Evolutionary conservation across 2,888 invertebrate species (phyloP), one percentile per base, ranked within the genome.

Genomic region (Neuroscelio doddi): DNA sequence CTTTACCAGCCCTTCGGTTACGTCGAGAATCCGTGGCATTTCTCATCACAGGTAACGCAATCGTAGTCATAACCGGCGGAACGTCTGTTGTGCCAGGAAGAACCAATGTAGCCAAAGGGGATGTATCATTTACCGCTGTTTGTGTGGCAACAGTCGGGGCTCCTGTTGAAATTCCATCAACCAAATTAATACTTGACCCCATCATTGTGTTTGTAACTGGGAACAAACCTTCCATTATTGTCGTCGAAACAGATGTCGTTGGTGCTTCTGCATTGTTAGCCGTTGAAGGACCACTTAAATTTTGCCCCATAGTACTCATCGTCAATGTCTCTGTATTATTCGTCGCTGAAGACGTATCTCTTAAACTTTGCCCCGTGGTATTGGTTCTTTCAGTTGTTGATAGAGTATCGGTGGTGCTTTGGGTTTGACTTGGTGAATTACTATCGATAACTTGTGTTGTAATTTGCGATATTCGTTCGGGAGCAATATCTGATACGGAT

Each of bases 11-110:
- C 15, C 72, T 74, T 15, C 80, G 73, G 47, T 72, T 75, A n/a
- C 71, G 71, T 39, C 69, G 47, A 5, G 65, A 55, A 46, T 70
- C 74, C 41, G 68, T 67, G 32, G 63, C 49, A 41, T 57, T 68
- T 29, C 64, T 56, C 17, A 55, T 62, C 17, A 26, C 42, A 34
- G 44, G 57, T 12, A 27, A 8, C 36, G 15, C 17, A 15, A 29
- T 29, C 5, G 42, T 30, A n/a, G 15, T 42, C 15, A 84, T 80
- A 41, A 87, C 86, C 65, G 87, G 85, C 27, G 83, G 81, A 52
- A 86, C 41, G 82, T 86, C 77, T 2, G 82, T 79, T 3, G 80
- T 76, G 63, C 82, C 39, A 0, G 63, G 46, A 46, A 42, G 41
- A 50, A 36, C 45, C 30, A 21, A 47, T 24, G 81, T 32, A 76